Evolutionary conservation across 2,888 invertebrate genomes (phyloP).

Genomic region (Ophion ellenae): DNA sequence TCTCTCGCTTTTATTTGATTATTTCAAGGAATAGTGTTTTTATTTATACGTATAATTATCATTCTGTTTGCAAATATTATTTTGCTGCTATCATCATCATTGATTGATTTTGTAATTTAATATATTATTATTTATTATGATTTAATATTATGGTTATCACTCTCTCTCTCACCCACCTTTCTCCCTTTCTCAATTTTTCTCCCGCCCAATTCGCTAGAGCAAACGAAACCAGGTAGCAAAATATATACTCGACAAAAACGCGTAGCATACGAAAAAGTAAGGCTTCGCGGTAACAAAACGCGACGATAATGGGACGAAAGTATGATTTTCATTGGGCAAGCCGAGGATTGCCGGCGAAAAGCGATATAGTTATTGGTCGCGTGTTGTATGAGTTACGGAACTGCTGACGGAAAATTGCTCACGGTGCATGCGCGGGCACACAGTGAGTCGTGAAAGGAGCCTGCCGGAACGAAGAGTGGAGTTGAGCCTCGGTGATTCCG

Average conservation of each 20-base stretch:
- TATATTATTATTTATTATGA: too few species aligned
- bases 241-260: neutral
- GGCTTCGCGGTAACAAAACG: neutral
- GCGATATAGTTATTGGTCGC: slow-evolving; percentile 41
- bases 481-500: slow-evolving; percentile 15
- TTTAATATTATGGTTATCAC: too few species aligned
- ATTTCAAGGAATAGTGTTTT: too few species aligned
- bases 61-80: too few species aligned
- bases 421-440: slow-evolving; percentile 4
- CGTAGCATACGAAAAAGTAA: neutral
- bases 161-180: too few species aligned
- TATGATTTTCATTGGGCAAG: slow-evolving; percentile 22
- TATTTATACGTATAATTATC: too few species aligned
- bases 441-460: neutral
- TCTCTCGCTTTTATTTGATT: too few species aligned
- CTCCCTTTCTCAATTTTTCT: too few species aligned
- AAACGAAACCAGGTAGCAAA: too few species aligned
- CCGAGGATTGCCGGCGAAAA: slow-evolving; percentile 5
- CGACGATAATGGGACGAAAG: neutral
- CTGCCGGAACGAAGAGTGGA: slow-evolving; percentile 12
- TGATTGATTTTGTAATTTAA: too few species aligned
- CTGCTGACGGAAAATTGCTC: slow-evolving; percentile 50
- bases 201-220: too few species aligned
- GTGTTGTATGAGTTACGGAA: slow-evolving; percentile 56
- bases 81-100: too few species aligned